phyloP scores from a whole-genome alignment of 2,888 invertebrate genomes.

The Plemyria rubiginata region DNA sequence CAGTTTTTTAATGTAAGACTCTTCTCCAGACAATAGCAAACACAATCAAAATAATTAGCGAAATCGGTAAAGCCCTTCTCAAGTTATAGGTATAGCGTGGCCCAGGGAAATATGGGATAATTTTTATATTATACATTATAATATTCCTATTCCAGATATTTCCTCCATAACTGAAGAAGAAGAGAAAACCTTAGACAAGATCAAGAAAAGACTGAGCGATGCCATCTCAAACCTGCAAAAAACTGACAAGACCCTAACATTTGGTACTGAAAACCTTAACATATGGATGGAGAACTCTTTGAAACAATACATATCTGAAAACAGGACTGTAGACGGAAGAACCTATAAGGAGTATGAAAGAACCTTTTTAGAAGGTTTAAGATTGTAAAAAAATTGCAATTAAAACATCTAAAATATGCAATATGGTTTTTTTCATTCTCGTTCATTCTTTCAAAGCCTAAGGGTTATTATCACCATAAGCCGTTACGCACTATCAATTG shows the following conservation, averaged over 20 bases:
- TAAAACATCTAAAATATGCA: neutral
- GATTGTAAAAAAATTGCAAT: constrained; percentile 25
- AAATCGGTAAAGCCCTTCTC: no score
- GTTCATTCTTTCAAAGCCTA: no score
- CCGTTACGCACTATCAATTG: no score
- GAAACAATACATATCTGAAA: constrained; percentile 58
- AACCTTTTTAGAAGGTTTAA: constrained; percentile 54
- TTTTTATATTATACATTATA: no score
- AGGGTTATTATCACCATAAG: no score
- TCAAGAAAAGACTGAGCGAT: constrained; percentile 67
- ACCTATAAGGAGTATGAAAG: constrained; percentile 63
- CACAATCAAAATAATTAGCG: no score
- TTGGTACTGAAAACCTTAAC: constrained; percentile 58
- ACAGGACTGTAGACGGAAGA: constrained; percentile 60
- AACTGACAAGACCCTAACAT: constrained; percentile 56
- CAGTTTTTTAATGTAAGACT: no score
- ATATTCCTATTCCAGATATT: constrained; percentile 63
- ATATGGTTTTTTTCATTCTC: no score
- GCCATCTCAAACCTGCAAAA: constrained; percentile 61
- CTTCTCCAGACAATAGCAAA: no score
- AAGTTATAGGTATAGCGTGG: no score
- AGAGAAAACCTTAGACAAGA: constrained; percentile 56
- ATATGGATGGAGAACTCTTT: constrained; percentile 63
- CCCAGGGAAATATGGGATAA: no score
- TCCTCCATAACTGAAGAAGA: constrained; percentile 55